Evolutionary conservation across 2,888 invertebrate genomes (phyloP).

Genomic region (Acrocera orbiculus): DNA sequence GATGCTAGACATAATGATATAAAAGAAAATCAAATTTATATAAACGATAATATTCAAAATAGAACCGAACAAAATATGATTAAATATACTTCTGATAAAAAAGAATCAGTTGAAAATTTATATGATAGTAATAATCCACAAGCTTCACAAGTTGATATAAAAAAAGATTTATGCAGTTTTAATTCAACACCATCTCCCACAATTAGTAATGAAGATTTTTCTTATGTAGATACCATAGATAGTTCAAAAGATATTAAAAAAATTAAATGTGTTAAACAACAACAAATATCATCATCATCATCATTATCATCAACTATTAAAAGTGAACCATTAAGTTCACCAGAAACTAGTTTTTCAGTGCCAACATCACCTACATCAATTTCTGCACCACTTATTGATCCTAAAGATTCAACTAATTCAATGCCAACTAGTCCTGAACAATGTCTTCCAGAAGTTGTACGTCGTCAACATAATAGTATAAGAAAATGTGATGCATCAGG

Average conservation of each 20-base stretch:
- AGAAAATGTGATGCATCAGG: constrained; percentile 40
- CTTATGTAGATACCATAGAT: constrained; percentile 1
- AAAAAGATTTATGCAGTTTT: constrained; percentile 16
- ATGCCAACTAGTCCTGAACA: constrained; percentile 53
- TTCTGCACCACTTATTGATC: constrained; percentile 30
- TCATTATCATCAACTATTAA: constrained; percentile 31
- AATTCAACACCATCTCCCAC: constrained; percentile 16
- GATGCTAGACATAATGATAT: too few relatives aligned
- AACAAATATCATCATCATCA: constrained; percentile 15
- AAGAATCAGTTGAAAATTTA: too few relatives aligned
- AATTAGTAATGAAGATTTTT: constrained; percentile 7
- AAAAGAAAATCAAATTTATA: too few relatives aligned
- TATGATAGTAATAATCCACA: too few relatives aligned
- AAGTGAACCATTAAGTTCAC: constrained; percentile 23
- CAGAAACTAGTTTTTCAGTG: constrained; percentile 31
- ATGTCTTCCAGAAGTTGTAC: constrained; percentile 21
- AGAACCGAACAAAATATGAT: too few relatives aligned
- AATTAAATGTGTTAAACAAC: constrained; percentile 3
- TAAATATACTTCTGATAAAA: too few relatives aligned
- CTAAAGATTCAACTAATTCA: constrained; percentile 36
- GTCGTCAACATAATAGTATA: constrained; percentile 34
- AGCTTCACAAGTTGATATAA: constrained; percentile 7
- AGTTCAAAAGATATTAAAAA: constrained; percentile 1
- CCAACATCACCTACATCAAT: constrained; percentile 34
- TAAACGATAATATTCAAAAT: too few relatives aligned